Conservation (phyloP, 2,113 vertebrate genomes). For the Mionectes macconnelli region DNA sequence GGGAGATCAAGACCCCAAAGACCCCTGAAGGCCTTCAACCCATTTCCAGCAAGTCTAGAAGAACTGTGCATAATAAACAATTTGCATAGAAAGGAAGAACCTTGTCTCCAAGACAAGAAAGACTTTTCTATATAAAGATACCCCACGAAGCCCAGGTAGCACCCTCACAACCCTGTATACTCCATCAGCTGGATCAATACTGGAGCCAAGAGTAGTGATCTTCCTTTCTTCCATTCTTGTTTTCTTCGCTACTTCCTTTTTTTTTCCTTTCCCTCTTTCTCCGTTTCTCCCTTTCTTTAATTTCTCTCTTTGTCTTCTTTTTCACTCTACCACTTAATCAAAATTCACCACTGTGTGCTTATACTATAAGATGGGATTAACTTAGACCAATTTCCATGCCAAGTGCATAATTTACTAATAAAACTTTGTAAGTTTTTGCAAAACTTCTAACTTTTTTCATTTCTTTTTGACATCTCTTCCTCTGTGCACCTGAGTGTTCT, state of each 20-base stretch:
- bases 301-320: no score
- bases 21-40: not conserved
- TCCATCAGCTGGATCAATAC: no score
- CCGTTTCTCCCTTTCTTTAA: no score
- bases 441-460: not conserved
- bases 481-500: not conserved
- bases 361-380: not conserved
- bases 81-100: not conserved
- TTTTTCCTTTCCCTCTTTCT: not conserved
- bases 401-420: not conserved
- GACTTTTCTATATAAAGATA: not conserved
- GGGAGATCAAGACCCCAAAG: not conserved
- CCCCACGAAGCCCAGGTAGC: no score
- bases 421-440: not conserved
- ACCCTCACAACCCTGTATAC: not conserved
- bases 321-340: not conserved
- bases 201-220: not conserved
- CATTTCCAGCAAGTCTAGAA: not conserved
- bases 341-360: no score
- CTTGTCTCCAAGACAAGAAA: not conserved
- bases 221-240: not conserved
- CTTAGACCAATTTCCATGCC: not conserved
- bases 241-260: not conserved
- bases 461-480: not conserved
- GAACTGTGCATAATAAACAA: not conserved